phyloP scores from a whole-genome alignment of 2,113 vertebrate species.

The Sebastes fasciatus region DNA sequence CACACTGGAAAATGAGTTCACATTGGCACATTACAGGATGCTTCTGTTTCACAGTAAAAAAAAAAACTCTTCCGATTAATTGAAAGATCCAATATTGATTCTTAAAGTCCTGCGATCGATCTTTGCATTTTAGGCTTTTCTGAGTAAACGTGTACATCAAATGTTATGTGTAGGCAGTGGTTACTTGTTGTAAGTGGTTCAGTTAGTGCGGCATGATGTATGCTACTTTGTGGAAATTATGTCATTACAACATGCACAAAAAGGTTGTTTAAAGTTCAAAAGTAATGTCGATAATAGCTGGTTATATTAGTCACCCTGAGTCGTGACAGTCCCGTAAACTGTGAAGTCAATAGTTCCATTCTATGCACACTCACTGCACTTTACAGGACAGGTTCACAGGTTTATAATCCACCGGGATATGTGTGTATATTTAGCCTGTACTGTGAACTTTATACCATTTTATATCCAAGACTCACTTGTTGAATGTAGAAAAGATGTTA shows the following conservation, averaged over 20 bases:
- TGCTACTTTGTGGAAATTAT: neutral
- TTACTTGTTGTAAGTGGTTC: neutral
- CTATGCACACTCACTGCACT: neutral
- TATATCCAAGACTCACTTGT: neutral
- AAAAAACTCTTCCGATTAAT: neutral
- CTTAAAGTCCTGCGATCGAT: neutral
- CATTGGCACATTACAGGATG: slow-evolving; percentile 3
- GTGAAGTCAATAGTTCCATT: neutral
- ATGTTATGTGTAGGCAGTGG: neutral
- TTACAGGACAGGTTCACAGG: neutral
- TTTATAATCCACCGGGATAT: neutral
- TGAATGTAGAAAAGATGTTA: neutral
- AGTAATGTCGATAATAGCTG: neutral
- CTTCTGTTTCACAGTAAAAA: neutral
- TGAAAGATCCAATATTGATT: neutral
- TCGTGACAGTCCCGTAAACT: neutral
- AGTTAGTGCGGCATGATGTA: neutral
- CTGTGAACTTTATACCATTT: neutral
- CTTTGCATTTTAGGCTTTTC: neutral
- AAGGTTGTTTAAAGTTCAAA: neutral
- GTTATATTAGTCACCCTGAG: neutral
- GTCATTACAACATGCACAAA: neutral
- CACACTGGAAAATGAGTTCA: slow-evolving; percentile 12
- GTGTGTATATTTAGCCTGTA: neutral
- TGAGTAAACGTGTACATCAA: neutral